Evolutionary conservation across 2,113 vertebrate genomes (phyloP).

Genomic region (Phaethornis superciliosus): DNA sequence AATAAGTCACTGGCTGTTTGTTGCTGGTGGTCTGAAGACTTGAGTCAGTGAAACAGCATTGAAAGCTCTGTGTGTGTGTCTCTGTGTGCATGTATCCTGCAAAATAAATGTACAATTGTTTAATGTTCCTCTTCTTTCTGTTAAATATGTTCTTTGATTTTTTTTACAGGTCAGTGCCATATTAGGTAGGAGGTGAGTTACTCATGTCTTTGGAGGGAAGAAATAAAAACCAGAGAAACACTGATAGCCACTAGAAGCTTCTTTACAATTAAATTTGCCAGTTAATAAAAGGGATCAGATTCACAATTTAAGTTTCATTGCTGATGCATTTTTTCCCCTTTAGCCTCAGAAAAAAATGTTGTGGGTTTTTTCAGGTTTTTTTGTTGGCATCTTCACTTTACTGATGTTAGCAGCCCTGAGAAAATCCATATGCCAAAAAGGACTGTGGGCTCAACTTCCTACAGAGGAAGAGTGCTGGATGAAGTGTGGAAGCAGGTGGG

Average conservation of each 20-base stretch:
- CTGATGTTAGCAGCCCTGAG: neutral
- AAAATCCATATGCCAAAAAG: neutral
- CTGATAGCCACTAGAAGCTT: neutral
- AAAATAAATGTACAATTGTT: neutral
- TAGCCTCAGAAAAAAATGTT: neutral
- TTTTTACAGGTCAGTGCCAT: neutral
- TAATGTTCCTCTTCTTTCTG: neutral
- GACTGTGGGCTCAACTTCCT: neutral
- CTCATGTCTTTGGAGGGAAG: neutral
- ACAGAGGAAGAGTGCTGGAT: neutral
- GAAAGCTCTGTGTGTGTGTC: neutral
- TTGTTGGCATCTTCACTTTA: neutral
- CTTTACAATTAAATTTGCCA: neutral
- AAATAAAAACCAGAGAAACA: neutral
- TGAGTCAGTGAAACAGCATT: slow-evolving; percentile 25
- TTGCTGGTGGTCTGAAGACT: neutral
- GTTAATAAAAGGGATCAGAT: neutral
- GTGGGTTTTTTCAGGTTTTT: neutral
- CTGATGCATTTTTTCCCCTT: neutral
- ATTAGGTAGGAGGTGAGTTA: neutral
- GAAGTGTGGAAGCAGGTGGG: neutral
- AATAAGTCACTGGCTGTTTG: neutral
- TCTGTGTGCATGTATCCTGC: neutral
- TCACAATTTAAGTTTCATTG: neutral
- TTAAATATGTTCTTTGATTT: neutral